Evolutionary conservation across 2,113 vertebrate genomes (phyloP), one percentile per base, ranked within the genome.

Genomic region (Muntiacus reevesi): DNA sequence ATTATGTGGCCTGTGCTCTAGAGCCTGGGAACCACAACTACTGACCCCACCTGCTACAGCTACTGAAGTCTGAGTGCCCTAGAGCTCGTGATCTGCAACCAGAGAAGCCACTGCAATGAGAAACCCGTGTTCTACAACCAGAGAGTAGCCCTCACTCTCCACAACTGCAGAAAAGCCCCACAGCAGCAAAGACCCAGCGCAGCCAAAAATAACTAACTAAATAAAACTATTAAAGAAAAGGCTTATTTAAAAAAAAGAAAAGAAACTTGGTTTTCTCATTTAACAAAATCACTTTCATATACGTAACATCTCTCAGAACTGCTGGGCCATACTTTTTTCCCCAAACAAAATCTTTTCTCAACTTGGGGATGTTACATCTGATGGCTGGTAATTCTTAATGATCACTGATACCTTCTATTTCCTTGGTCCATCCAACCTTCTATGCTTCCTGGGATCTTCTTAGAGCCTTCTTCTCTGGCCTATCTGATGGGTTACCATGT

Each of bases 311-410:
- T 36, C n/a, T 88, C n/a, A 60, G 36, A 86, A 91, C 43, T 5
- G 0, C 50, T 2, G 10, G 54, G 55, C 21, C 40, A 43, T 59
- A 43, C 19, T 47, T 64, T 78, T n/a, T 1, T 7, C 13, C 9
- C 13, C 25, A 71, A 33, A 96, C 5, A 60, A 59, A 71, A 85
- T 40, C 10, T 7, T 45, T 79, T 74, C 28, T 25, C n/a, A 30
- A 1, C 11, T 25, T 54, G 76, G 21, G 67, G 16, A 0, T 5
- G 0, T 60, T 40, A 27, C 1, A 5, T 54, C 47, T 16, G 28
- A 7, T 43, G 64, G 7, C 47, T 74, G 74, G 23, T 62, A 36
- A 5, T 15, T 2, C 13, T 40, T 55, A 67, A 23, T 52, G 27
- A 16, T n/a, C 7, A 8, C 0, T 2, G 40, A 9, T 23, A 14